These are phyloP conservation scores for Patiria pectinifera DNA, from an alignment of 53 echinoderm and acorn worm species.

Conservation along the genomic window DNA sequence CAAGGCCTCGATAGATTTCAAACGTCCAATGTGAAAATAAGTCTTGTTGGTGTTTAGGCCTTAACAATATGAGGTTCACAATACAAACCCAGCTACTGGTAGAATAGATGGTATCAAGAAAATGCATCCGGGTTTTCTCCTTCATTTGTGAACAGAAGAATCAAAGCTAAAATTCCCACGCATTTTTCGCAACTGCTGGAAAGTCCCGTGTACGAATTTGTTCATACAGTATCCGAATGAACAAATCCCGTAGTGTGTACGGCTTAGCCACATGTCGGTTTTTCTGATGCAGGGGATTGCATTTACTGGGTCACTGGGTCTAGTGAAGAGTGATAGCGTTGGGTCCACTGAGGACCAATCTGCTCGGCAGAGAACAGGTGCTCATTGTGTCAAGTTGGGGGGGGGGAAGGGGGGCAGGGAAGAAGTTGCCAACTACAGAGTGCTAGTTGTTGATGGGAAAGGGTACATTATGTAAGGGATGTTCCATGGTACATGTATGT, in stretches of 20 bases:
- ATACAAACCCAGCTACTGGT: too few species aligned
- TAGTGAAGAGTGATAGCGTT: neutral
- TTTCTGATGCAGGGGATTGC: neutral
- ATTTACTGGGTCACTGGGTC: constrained; percentile 32
- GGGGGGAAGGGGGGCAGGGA: too few species aligned
- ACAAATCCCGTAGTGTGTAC: neutral
- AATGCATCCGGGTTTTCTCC: too few species aligned
- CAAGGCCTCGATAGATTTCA: too few species aligned
- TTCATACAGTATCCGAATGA: neutral
- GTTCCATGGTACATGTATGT: neutral
- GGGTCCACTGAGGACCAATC: constrained; percentile 41
- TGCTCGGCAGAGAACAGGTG: constrained; percentile 45
- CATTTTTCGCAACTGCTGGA: neutral
- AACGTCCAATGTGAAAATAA: too few species aligned
- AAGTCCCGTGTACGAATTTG: neutral
- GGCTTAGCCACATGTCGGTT: constrained; percentile 1
- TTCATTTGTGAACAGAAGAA: too few species aligned
- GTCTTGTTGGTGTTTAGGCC: too few species aligned
- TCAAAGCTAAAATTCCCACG: neutral
- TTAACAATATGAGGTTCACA: too few species aligned
- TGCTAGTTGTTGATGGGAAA: neutral
- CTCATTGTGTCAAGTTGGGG: neutral
- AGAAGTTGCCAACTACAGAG: constrained; percentile 25
- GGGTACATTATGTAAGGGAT: neutral
- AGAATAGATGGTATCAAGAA: too few species aligned